Base-by-base conservation (phyloP, 1,140 invertebrate species). In the Pseudomyrmex dendroicus region DNA sequence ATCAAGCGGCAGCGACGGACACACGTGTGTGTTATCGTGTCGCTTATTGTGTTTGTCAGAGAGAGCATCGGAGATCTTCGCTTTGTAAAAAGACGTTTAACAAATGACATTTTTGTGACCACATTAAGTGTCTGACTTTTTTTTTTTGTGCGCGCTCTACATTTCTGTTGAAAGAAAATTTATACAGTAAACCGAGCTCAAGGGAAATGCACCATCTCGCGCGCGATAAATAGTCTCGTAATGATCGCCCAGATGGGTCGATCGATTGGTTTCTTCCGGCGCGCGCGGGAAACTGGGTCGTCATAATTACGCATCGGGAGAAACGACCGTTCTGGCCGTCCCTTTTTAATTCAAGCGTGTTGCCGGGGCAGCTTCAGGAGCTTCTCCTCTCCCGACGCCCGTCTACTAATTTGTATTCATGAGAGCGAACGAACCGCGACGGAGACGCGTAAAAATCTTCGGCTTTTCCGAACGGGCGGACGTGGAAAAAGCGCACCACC, bases 381-480 rank as follows among this genome's bases (percentile, higher is more conserved):
- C 64, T 72, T 72, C 66, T 72, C 35, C 72, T 35, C 35, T 35
- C 35, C 35, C 64, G 64, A 70, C 54, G 66, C 44, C 57, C 52
- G 64, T 2, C 15, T 59, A 25, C 56, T 85, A 86, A 86, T 86
- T 85, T 82, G 74, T 86, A 86, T 86, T 86, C 68, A 73, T 85
- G 35, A 86, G 84, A 46, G 78, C 59, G 59, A 77, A 74, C 17
- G 46, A 62, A 82, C 70, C 25, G 57, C 48, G 48, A 73, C 59
- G 46, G 70, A 74, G 78, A 73, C 59, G 78, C 78, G 78, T 82
- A 63, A 82, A 82, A 82, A 82, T 82, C 70, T 82, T 82, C 59
- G 70, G 70, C 59, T 74, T 64, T 20, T 59, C 57, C 4, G 35
- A 35, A 35, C 25, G 15, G 2, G 35, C 61, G 70, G 57, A 82